phyloP scores from a whole-genome alignment of 2,888 invertebrate genomes.

The Apotomis capreana region DNA sequence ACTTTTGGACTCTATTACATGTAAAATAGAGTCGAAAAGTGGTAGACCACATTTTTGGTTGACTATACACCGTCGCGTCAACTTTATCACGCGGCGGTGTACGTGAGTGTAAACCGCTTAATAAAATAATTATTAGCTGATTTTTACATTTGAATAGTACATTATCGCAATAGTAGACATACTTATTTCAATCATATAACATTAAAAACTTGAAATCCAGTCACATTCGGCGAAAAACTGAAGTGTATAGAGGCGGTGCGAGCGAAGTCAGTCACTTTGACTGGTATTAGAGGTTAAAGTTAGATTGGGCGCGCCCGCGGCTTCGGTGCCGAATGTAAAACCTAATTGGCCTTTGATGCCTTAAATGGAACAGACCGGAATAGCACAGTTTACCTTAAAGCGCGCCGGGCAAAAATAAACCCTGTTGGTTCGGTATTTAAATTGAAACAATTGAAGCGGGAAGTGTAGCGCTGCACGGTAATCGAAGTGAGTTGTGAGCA shows the following conservation, averaged over 20 bases:
- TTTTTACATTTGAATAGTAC: too few species aligned
- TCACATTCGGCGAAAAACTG: too few species aligned
- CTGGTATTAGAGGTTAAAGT: constrained; percentile 65
- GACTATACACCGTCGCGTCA: too few species aligned
- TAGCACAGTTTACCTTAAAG: constrained; percentile 59
- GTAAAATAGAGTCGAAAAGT: too few species aligned
- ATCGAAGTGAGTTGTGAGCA: constrained; percentile 74
- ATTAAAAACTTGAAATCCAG: too few species aligned
- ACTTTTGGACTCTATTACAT: too few species aligned
- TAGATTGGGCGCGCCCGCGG: constrained; percentile 66
- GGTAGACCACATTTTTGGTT: too few species aligned
- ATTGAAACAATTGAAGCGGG: constrained; percentile 28
- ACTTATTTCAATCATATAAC: too few species aligned
- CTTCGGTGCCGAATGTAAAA: constrained; percentile 73
- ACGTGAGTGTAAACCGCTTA: too few species aligned
- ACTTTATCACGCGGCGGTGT: too few species aligned
- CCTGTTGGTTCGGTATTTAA: constrained; percentile 44
- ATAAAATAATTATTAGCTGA: too few species aligned
- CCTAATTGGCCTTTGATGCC: constrained; percentile 78
- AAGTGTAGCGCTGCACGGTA: constrained; percentile 59
- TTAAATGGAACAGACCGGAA: constrained; percentile 72
- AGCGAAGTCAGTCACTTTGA: constrained; percentile 51
- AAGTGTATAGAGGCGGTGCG: neutral
- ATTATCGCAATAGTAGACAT: too few species aligned
- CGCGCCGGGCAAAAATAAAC: constrained; percentile 46